A percentile compares a stretch with the other conserved stretches of the same genome.
These are phyloP conservation scores for Sardinella longiceps DNA, from an alignment of 2,797 vertebrate species.

Conservation along the genomic window DNA sequence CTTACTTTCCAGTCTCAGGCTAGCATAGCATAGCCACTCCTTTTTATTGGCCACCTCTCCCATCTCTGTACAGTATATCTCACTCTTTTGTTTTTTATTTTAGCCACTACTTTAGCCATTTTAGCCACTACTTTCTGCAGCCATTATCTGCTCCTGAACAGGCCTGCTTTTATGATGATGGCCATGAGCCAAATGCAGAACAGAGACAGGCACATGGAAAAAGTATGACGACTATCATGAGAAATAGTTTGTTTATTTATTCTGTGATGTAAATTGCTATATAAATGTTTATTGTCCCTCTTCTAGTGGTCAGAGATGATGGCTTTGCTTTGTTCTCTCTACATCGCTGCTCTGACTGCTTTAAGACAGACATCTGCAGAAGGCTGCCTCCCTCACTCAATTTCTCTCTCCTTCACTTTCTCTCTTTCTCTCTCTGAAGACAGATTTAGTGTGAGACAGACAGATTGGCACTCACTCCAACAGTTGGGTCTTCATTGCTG, in stretches of 20 bases:
- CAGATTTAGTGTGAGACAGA: not conserved
- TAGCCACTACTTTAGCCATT: not conserved
- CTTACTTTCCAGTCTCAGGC: not conserved
- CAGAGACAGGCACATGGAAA: not conserved
- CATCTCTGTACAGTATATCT: not conserved
- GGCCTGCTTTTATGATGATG: not conserved
- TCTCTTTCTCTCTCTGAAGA: not conserved
- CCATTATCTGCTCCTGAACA: not conserved
- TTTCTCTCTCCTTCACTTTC: not conserved
- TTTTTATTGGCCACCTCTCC: too few relatives aligned
- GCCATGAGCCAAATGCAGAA: not conserved
- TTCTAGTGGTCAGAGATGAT: not conserved
- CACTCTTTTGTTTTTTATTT: not conserved
- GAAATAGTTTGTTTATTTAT: too few relatives aligned
- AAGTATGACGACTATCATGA: not conserved
- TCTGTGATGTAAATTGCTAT: too few relatives aligned
- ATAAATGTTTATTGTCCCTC: not conserved
- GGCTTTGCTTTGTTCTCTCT: not conserved
- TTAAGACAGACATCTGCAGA: not conserved
- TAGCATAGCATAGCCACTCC: too few relatives aligned
- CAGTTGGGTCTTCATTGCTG: not conserved
- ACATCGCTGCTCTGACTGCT: not conserved
- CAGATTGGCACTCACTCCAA: conserved; percentile 3
- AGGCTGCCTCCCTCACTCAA: conserved; percentile 17
- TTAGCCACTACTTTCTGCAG: not conserved